Base-by-base conservation (phyloP, 2,113 vertebrate genomes). In the Ivindomyrus marchei region DNA sequence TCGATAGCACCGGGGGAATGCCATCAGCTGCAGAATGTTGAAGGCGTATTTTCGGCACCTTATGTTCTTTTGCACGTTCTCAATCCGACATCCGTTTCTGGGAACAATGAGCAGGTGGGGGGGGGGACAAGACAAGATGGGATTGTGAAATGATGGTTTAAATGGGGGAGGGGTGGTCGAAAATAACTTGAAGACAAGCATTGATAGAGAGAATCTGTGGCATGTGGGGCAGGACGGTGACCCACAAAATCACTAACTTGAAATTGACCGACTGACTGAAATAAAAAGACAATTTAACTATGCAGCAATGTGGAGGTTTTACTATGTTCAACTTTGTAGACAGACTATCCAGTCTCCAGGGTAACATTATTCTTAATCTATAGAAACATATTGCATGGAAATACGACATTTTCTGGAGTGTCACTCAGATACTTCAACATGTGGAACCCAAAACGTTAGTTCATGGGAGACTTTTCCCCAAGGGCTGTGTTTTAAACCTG, bases 41-140 rank as follows among this genome's bases (percentile, higher is more conserved):
- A 99, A 99, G 95, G 98, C 98, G 94, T 99, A 99, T 93, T 99
- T 99, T 95, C 98, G 97, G 97, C 98, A 98, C 95, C 95, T 97
- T 95, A 99, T 97, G 96, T 99, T 99, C 98, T 99, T 99, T 97
- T 98, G 96, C 91, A 98, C 98, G 95, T 99, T 99, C 93, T 99
- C 98, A 97, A 99, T 99, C 95, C 98, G 98, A 96, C 98, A 99
- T 96, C 98, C 98, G 97, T 99, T 98, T 98, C 98, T 99, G 97
- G 95, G 95, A 77, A 90, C 15, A 45, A 90, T 90, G 85, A 88
- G 10, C 91, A 87, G 88, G 56, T 85, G 31, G 88, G 66, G 90
- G 83, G 66, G 5, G 53, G 2, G 88, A 91, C 52, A 88, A 91
- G 93, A 90, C 50, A 66, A 89, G 90, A 92, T 93, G 94, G 86